phyloP scores from a whole-genome alignment of 2,113 vertebrate species.

The Dromaius novaehollandiae region DNA sequence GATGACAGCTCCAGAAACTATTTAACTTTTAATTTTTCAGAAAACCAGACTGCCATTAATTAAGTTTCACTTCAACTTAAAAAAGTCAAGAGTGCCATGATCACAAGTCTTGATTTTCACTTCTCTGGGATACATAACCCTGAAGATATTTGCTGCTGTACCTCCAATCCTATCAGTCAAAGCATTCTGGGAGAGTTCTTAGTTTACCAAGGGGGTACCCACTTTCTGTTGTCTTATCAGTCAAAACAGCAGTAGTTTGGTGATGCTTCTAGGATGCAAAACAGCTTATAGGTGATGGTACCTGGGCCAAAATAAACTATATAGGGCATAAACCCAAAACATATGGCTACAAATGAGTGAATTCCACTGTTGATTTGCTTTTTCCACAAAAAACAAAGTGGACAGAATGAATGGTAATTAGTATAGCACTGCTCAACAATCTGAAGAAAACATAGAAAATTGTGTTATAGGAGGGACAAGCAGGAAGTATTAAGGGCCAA shows the following conservation, averaged over 20 bases:
- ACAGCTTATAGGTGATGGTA: background rate
- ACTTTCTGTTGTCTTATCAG: background rate
- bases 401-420: background rate
- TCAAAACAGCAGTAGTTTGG: background rate
- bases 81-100: background rate
- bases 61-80: background rate
- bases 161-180: background rate
- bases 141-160: background rate
- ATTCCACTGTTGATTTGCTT: background rate
- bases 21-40: background rate
- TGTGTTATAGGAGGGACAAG: background rate
- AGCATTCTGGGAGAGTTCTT: background rate
- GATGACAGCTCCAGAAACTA: conserved; percentile 20
- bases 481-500: background rate
- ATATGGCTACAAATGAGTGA: background rate
- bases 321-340: background rate
- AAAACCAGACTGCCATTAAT: background rate
- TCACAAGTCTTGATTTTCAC: background rate
- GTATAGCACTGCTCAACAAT: background rate
- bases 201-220: background rate
- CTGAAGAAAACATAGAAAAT: background rate
- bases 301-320: background rate
- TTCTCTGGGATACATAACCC: background rate
- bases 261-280: too few species aligned
- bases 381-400: background rate